A percentile compares a stretch with the other conserved stretches of the same genome.
Conservation (phyloP, 2,888 invertebrate species). For the Leptopilina drosophilae region DNA sequence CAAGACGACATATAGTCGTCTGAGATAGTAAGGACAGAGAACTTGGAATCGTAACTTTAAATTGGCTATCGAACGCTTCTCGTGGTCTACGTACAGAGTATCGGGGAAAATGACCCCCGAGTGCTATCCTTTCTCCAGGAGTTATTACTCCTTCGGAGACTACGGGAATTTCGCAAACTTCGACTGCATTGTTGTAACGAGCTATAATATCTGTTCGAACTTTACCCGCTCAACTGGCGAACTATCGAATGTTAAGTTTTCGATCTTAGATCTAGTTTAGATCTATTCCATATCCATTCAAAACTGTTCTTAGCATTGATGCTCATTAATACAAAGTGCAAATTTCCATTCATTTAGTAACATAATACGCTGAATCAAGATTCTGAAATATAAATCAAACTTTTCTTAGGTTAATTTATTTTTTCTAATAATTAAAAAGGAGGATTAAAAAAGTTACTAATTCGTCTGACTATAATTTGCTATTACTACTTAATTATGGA, state of each 20-base stretch:
- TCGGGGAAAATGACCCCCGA: constrained; percentile 48
- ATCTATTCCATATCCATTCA: constrained; percentile 9
- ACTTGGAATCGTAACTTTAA: constrained; percentile 62
- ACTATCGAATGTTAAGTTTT: constrained; percentile 35
- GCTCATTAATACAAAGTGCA: background rate
- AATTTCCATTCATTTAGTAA: background rate
- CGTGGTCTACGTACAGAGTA: constrained; percentile 52
- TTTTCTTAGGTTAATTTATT: too few relatives aligned
- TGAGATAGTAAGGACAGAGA: constrained; percentile 22
- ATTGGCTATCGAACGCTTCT: constrained; percentile 56
- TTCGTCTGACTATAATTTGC: too few relatives aligned
- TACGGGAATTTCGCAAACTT: constrained; percentile 45
- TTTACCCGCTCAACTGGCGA: constrained; percentile 39
- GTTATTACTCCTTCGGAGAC: constrained; percentile 55
- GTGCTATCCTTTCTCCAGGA: constrained; percentile 54
- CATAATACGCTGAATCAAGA: background rate
- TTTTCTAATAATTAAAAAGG: background rate
- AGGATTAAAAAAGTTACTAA: too few relatives aligned
- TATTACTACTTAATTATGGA: too few relatives aligned
- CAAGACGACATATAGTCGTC: background rate
- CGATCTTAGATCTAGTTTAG: constrained; percentile 24
- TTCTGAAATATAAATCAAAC: too few relatives aligned
- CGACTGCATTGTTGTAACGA: constrained; percentile 50
- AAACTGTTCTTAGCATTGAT: background rate
- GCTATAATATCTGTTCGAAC: constrained; percentile 56